Percentiles rank a stretch among this genome's conserved stretches.
These are phyloP conservation scores for Cyanoramphus novaezelandiae DNA, from an alignment of 2,113 vertebrate species.

Conservation along the genomic window DNA sequence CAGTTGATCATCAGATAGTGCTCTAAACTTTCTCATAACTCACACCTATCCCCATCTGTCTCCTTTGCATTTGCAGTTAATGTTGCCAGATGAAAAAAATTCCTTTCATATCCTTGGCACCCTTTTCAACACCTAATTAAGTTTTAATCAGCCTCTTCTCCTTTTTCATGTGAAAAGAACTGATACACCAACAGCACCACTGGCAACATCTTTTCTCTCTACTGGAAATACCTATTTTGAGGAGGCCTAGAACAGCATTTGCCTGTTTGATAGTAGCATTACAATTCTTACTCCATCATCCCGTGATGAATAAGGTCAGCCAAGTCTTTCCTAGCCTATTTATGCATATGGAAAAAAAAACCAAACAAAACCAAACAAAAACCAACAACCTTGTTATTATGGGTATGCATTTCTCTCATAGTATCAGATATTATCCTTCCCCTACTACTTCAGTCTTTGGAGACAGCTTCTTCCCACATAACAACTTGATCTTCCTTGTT, in stretches of 20 bases:
- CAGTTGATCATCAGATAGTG: fast-evolving
- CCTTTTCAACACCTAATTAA: neutral
- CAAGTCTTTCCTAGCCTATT: neutral
- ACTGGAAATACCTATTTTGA: neutral
- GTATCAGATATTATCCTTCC: neutral
- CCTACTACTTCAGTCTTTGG: neutral
- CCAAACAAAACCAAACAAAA: too few species aligned
- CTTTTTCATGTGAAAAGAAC: neutral
- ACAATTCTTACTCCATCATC: neutral
- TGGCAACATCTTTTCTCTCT: neutral
- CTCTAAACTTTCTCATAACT: neutral
- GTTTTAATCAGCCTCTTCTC: neutral
- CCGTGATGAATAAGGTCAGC: neutral
- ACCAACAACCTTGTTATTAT: neutral
- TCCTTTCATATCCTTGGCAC: neutral
- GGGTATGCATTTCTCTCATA: neutral
- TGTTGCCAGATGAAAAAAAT: neutral
- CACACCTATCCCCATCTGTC: neutral
- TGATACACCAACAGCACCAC: neutral
- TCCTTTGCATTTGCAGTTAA: neutral
- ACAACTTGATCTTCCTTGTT: neutral
- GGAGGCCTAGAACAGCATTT: neutral
- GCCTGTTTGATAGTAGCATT: neutral
- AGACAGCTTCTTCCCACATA: neutral
- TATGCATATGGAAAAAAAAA: neutral